Base-by-base conservation (phyloP, 2,113 vertebrate genomes). In the Elaphurus davidianus region DNA sequence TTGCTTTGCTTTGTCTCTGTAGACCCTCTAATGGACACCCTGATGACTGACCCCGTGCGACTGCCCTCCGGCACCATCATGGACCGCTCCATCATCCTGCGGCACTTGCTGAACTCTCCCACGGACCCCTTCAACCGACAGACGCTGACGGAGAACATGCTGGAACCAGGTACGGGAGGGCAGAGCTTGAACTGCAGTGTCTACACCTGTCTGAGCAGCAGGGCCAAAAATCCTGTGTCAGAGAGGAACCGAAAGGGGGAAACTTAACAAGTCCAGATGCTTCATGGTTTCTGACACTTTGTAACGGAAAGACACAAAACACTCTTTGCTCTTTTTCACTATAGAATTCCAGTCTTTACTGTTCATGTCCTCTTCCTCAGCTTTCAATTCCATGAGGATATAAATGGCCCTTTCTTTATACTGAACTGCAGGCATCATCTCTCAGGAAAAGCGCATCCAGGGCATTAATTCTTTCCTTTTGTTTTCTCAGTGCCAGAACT, bases 21-120 rank as follows among this genome's bases (percentile, higher is more conserved):
- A 99, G 99, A 99, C 98, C 99, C 99, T 0, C 99, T 99, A 87
- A 99, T 99, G 99, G 99, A 99, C 99, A 99, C 99, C 1, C 99
- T 99, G 96, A 99, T 99, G 99, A 99, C 99, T 0, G 99, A 99
- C 97, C 99, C 99, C 0, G 99, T 99, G 98, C 99, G 99, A 30
- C 98, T 99, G 98, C 99, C 99, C 10, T 99, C 99, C 0, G 99
- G 99, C 87, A 99, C 99, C 36, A 99, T 99, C 97, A 99, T 99
- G 99, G 99, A 99, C 98, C 99, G 99, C 96, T 99, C 99, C 11
- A 99, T 99, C 99, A 99, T 99, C 97, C 98, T 99, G 93, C 99
- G 99, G 97, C 99, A 99, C 96, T 99, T 99, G 97, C 98, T 99
- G 71, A 99, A 99, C 99, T 99, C 99, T 16, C 99, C 99, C 97